Base-by-base conservation (phyloP, 2,888 invertebrate species). In the Acleris laterana region DNA sequence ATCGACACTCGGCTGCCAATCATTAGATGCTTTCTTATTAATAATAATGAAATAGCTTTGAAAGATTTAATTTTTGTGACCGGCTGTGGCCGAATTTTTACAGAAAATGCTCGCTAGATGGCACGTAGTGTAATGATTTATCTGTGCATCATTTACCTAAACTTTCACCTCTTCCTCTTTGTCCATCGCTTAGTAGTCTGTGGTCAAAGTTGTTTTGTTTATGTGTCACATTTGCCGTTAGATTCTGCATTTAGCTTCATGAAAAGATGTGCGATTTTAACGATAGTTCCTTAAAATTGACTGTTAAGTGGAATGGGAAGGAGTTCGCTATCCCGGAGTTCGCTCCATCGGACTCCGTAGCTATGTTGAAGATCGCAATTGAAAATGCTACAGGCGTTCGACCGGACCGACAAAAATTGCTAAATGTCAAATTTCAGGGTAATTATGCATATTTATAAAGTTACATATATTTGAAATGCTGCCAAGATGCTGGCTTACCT, bases 401-500 rank as follows among this genome's bases (percentile, higher is more conserved):
- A 65, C 97, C 98, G n/a, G 97, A 97, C 79, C 94, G 98, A 70
- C 99, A 99, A 85, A 99, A 99, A 89, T 90, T 99, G 51, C 94
- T 99, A 51, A 99, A 99, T 88, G 94, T 99, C 60, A 98, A 98
- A 92, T 94, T 95, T 81, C 98, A 98, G 95, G 98, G 98, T 97
- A 88, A 83, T 59, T 82, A 76, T 60, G 55, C 61, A 69, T 69
- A 62, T 69, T 58, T 32, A 38, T 32, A 53, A 38, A 42, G 11
- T 28, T 25, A 55, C 53, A 49, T 61, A 20, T 17, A 19, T n/a
- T 60, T 17, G 7, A 16, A 55, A 42, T n/a, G 11, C 22, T n/a
- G 28, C 25, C 11, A 22, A 50, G 42, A 62, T 42, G 55, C 25
- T 51, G 38, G 6, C n/a, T 59, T 32, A 17, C 25, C 38, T 7